Percentiles rank a stretch among this genome's conserved stretches.
Evolutionary conservation across 2,113 vertebrate species (phyloP).

Genomic region (Mystacornis crossleyi): DNA sequence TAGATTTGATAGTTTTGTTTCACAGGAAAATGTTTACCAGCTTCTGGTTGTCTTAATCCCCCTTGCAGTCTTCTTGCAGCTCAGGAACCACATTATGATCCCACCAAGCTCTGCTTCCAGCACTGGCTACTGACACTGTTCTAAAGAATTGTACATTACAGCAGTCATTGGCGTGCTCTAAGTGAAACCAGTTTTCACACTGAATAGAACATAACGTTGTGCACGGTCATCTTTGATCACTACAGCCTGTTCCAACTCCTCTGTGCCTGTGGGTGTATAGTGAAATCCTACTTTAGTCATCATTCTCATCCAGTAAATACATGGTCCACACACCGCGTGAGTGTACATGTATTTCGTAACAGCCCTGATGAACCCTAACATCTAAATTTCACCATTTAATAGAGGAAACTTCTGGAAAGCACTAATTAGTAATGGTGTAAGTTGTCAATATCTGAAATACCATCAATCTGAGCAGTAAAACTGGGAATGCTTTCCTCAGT

Average conservation of each 20-base stretch:
- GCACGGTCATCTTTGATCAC: accelerated
- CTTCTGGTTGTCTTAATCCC: background rate
- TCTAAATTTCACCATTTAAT: background rate
- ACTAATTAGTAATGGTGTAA: background rate
- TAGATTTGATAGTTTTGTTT: background rate
- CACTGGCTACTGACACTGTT: background rate
- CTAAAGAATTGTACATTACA: background rate
- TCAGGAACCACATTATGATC: background rate
- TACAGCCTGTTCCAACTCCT: background rate
- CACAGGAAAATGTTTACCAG: background rate
- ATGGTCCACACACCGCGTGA: background rate
- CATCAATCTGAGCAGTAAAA: background rate
- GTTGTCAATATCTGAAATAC: background rate
- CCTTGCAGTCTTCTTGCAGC: background rate
- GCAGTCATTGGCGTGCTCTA: background rate
- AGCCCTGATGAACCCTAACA: background rate
- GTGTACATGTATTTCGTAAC: background rate
- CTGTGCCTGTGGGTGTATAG: background rate
- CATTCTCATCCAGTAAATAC: background rate
- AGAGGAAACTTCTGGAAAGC: background rate
- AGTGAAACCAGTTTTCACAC: background rate
- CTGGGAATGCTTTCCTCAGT: background rate
- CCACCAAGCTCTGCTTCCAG: background rate
- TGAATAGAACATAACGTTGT: background rate
- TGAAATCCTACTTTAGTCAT: background rate